Evolutionary conservation across 1,140 invertebrate genomes (phyloP), one percentile per base, ranked within the genome.

Genomic region (Drosophila persimilis): DNA sequence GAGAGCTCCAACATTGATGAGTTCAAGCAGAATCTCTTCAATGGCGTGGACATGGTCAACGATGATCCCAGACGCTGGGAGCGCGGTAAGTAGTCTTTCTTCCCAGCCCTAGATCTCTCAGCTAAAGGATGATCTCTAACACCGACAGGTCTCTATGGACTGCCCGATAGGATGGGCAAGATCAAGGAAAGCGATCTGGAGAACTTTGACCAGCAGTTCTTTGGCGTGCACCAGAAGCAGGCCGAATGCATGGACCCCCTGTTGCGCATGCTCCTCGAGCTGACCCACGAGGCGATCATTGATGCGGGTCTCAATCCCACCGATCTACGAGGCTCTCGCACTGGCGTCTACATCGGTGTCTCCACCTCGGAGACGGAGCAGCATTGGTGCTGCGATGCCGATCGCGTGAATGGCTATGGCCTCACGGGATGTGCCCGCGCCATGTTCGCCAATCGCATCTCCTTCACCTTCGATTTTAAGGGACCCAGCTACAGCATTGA

Each of bases 381-480:
- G 88, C 95, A 93, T 73, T 98, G 96, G 95, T 95, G 94, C 13
- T 79, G 83, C 17, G 94, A 96, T 91, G 93, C 94, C 0, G 96
- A 97, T 45, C 93, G 94, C 79, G 94, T 98, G 1, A 97, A 96
- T 89, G 98, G 98, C 56, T 99, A 99, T 92, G 97, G 95, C 35
- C 93, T 99, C 72, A 98, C 96, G 3, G 98, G 98, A 22, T 98
- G 97, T 92, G 95, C 95, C 54, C 93, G 97, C 44, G 96, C 97
- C 26, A 99, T 99, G 98, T 98, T 99, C 92, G 94, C 98, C 43
- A 99, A 99, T 92, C 94, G 98, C 85, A 94, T 99, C 39, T 99
- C 98, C 0, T 99, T 95, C 92, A 96, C 97, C 8, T 99, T 99
- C 92, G 97, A 99, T 84, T 97, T 99, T 63, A 95, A 92, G 75